Evolutionary conservation across 2,888 invertebrate genomes (phyloP).

Genomic region (Oscheius sp.): DNA sequence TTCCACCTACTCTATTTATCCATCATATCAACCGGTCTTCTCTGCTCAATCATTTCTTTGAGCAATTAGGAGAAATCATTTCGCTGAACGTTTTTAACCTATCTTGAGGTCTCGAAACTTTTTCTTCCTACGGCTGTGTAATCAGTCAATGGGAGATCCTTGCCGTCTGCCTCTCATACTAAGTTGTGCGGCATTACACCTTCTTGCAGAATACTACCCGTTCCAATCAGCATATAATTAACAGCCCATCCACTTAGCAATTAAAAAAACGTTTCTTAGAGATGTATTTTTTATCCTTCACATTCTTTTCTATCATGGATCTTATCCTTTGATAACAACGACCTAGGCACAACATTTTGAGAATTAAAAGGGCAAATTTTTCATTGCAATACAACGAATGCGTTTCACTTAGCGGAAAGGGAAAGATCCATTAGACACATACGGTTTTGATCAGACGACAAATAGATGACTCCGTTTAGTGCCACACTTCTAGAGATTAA

Average conservation of each 20-base stretch:
- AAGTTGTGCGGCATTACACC: constrained; percentile 14
- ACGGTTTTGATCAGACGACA: constrained; percentile 13
- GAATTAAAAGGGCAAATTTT: neutral
- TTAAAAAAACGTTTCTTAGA: too few relatives aligned
- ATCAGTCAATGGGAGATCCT: constrained; percentile 32
- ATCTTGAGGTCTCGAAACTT: constrained; percentile 17
- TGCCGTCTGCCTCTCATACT: constrained; percentile 20
- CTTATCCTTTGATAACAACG: too few relatives aligned
- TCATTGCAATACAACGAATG: neutral
- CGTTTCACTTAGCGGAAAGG: constrained; percentile 14
- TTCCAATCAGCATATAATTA: neutral
- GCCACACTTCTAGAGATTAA: neutral
- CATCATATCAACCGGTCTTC: neutral
- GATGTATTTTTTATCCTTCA: too few relatives aligned
- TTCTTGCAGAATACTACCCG: constrained; percentile 7
- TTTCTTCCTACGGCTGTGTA: constrained; percentile 30
- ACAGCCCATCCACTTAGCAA: too few relatives aligned
- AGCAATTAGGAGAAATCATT: too few relatives aligned
- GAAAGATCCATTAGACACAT: constrained; percentile 8
- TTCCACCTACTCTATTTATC: neutral
- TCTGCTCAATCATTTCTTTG: neutral
- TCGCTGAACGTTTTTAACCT: too few relatives aligned
- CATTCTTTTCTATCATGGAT: too few relatives aligned
- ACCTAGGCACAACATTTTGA: too few relatives aligned
- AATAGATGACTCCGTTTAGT: neutral